Evolutionary conservation across 2,113 vertebrate species (phyloP).

Genomic region (Grus americana): DNA sequence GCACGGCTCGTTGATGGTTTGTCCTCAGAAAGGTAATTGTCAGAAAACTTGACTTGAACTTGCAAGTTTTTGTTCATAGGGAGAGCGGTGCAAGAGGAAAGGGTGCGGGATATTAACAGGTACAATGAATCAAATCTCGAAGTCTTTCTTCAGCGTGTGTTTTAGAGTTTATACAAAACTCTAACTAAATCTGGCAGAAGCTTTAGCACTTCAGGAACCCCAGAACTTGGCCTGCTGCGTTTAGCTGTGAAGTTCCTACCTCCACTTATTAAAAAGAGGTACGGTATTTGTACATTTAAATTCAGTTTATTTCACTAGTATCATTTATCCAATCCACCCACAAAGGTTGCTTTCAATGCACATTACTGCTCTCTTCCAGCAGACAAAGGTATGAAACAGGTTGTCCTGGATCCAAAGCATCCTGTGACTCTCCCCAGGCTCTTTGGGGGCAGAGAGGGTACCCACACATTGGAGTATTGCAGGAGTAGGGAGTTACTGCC

Average conservation of each 20-base stretch:
- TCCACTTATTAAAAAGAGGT: background rate
- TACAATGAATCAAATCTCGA: background rate
- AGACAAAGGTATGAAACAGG: background rate
- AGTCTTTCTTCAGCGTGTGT: background rate
- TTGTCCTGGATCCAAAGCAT: background rate
- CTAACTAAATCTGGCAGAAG: background rate
- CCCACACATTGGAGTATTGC: background rate
- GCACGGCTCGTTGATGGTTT: background rate
- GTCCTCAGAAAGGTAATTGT: background rate
- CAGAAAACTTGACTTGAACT: background rate
- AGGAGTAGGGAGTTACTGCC: background rate
- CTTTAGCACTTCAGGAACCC: background rate
- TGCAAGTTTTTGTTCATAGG: background rate
- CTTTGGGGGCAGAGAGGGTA: background rate
- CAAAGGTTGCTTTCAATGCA: background rate
- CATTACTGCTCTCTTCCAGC: background rate
- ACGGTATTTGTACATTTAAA: background rate
- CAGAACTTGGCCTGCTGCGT: background rate
- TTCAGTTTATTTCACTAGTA: background rate
- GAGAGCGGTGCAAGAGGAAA: background rate
- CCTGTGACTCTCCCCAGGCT: background rate
- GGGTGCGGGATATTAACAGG: background rate
- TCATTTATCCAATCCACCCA: background rate
- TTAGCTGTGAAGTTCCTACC: background rate
- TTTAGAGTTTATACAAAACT: background rate